A percentile compares a stretch with the other conserved stretches of the same genome.
Evolutionary conservation across 1,140 invertebrate genomes (phyloP).

Genomic region (Dendrolimus punctatus): DNA sequence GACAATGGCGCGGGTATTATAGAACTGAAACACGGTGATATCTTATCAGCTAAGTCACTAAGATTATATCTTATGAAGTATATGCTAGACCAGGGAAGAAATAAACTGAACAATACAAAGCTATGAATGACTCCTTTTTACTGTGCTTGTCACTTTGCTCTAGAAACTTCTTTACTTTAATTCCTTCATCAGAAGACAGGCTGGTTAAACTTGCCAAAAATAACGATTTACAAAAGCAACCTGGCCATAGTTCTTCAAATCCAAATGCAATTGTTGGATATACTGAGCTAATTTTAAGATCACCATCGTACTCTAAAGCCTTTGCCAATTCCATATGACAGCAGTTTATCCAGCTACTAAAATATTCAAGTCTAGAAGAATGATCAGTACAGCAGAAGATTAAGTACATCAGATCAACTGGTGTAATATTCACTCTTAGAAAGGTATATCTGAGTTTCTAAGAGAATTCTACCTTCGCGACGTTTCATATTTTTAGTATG

Average conservation of each 20-base stretch:
- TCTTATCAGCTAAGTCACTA: too few species aligned
- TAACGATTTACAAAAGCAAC: neutral
- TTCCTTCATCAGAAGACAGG: neutral
- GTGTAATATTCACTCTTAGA: conserved; percentile 7
- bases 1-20: too few species aligned
- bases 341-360: conserved; percentile 17
- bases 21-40: too few species aligned
- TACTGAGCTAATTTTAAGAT: conserved; percentile 10
- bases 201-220: conserved; percentile 1
- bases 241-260: conserved; percentile 16
- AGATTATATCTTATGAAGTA: too few species aligned
- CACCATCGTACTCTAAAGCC: conserved; percentile 8
- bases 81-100: too few species aligned
- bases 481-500: too few species aligned
- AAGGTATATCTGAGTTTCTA: neutral
- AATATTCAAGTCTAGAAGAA: conserved; percentile 11
- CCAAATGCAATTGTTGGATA: conserved; percentile 20
- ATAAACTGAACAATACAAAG: too few species aligned
- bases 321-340: conserved; percentile 16
- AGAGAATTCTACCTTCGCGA: too few species aligned
- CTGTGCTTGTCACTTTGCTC: too few species aligned
- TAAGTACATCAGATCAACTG: conserved; percentile 14
- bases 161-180: neutral
- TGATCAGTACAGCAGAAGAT: conserved; percentile 23
- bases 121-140: too few species aligned